Conservation (phyloP, 2,113 vertebrate species). For the Chrysemys picta region DNA sequence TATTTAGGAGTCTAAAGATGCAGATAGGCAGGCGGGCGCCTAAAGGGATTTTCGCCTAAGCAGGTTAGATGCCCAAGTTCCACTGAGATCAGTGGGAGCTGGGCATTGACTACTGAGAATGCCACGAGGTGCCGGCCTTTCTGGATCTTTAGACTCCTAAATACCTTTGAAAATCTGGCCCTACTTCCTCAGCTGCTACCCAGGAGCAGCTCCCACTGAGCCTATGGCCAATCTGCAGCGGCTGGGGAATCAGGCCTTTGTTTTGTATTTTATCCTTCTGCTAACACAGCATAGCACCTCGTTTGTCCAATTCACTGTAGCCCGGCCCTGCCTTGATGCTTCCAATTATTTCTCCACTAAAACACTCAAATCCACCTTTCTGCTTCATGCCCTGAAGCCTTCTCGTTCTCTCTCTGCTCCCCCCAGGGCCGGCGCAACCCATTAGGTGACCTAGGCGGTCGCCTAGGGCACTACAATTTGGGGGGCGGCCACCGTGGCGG, state of each 20-base stretch:
- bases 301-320: background rate
- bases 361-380: background rate
- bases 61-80: background rate
- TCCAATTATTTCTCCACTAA: background rate
- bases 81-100: too few relatives aligned
- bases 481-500: too few relatives aligned
- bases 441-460: too few relatives aligned
- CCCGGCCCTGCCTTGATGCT: background rate
- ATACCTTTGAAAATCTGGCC: background rate
- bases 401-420: background rate
- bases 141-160: too few relatives aligned
- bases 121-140: too few relatives aligned
- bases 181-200: background rate
- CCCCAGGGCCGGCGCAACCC: too few relatives aligned
- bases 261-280: background rate
- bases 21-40: background rate
- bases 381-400: background rate
- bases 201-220: background rate
- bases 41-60: background rate
- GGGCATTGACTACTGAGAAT: too few relatives aligned
- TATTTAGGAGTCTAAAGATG: background rate
- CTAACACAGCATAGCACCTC: background rate
- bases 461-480: too few relatives aligned
- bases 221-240: background rate
- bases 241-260: background rate